These are phyloP conservation scores for Dryocosmus kuriphilus DNA, from an alignment of 2,888 invertebrate genomes.

Conservation along the genomic window DNA sequence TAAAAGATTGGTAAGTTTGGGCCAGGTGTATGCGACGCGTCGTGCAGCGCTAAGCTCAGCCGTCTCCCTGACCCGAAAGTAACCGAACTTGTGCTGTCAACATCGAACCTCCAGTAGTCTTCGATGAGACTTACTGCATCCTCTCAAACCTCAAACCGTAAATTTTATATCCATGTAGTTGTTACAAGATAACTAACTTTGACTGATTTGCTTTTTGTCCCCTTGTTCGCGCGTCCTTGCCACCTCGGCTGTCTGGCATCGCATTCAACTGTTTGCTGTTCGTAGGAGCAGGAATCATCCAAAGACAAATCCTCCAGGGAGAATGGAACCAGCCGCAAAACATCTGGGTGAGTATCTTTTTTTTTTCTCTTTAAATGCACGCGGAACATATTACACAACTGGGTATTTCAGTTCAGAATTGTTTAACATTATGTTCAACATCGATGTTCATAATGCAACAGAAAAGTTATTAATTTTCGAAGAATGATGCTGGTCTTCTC, in stretches of 20 bases:
- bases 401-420: background rate
- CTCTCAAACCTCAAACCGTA: slow-evolving; percentile 55
- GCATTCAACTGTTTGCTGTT: slow-evolving; percentile 77
- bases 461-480: too few species aligned
- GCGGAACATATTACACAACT: background rate
- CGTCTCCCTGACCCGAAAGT: slow-evolving; percentile 51
- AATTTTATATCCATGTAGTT: slow-evolving; percentile 54
- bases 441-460: background rate
- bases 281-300: slow-evolving; percentile 76
- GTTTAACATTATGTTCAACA: background rate
- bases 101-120: slow-evolving; percentile 48
- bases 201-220: slow-evolving; percentile 76
- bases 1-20: slow-evolving; percentile 76
- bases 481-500: too few species aligned
- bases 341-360: slow-evolving; percentile 79
- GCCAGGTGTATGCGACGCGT: slow-evolving; percentile 70
- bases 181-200: slow-evolving; percentile 71
- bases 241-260: slow-evolving; percentile 76
- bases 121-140: slow-evolving; percentile 40
- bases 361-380: background rate
- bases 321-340: slow-evolving; percentile 81
- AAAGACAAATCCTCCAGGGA: slow-evolving; percentile 79
- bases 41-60: slow-evolving; percentile 70
- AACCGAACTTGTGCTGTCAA: slow-evolving; percentile 52
- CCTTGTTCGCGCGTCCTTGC: slow-evolving; percentile 77